Conservation (phyloP, 2,888 invertebrate species). For the Pachycephus smyrnensis region DNA sequence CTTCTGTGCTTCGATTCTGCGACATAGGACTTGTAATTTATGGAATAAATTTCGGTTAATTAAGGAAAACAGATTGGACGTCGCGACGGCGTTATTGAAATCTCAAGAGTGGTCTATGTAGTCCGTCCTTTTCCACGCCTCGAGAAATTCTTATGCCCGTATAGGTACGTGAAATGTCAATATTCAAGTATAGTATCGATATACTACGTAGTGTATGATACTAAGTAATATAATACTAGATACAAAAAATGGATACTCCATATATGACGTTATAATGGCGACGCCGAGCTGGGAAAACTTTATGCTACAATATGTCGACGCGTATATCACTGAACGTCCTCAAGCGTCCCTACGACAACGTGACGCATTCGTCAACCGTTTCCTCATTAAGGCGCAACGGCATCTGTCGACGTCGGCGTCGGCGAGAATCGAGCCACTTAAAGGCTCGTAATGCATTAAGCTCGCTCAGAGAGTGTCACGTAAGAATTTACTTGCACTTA, state of each 20-base stretch:
- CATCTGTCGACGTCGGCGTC: not conserved
- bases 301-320: not conserved
- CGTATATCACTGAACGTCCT: not conserved
- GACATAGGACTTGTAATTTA: not conserved
- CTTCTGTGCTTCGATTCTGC: not conserved
- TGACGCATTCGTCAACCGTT: not conserved
- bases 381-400: not conserved
- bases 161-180: not conserved
- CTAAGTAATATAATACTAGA: not conserved
- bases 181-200: not conserved
- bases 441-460: not conserved
- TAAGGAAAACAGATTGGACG: not conserved
- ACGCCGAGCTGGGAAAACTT: not conserved
- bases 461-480: not conserved
- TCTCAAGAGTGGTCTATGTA: not conserved
- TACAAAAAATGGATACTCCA: not conserved
- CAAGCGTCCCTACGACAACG: not conserved
- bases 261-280: not conserved
- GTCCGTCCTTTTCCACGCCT: not conserved
- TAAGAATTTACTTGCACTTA: not conserved
- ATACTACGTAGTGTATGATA: not conserved
- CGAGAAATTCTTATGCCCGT: not conserved
- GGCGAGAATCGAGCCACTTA: not conserved
- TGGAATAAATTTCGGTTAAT: not conserved
- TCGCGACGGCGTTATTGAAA: not conserved